Conservation (phyloP, 2,113 vertebrate genomes). For the Sphyrna mokarran region DNA sequence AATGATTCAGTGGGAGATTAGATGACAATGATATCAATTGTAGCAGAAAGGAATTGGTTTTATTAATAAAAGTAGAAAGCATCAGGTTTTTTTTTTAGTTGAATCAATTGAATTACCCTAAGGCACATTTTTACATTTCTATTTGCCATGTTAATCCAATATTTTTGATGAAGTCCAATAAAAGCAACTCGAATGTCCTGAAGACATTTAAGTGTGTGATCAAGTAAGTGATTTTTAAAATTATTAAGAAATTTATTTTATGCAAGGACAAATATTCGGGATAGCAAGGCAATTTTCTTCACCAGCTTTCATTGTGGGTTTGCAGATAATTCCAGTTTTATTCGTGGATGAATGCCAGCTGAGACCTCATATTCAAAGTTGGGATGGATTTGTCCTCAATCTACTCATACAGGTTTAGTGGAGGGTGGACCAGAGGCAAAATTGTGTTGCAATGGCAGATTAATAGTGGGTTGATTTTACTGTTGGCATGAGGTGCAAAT, state of each 20-base stretch:
- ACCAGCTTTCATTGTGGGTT: too few relatives aligned
- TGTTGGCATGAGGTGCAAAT: too few relatives aligned
- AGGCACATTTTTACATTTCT: neutral
- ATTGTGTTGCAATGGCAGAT: too few relatives aligned
- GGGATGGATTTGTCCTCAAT: neutral
- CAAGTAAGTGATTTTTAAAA: neutral
- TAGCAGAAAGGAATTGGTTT: neutral
- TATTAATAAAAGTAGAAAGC: neutral
- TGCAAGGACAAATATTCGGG: neutral
- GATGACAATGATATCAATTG: neutral
- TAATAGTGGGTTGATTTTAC: too few relatives aligned
- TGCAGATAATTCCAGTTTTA: neutral
- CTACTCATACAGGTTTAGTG: too few relatives aligned
- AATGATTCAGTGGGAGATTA: neutral
- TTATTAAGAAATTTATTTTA: neutral
- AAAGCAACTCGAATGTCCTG: neutral
- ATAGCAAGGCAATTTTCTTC: neutral
- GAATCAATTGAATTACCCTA: neutral
- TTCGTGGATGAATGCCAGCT: too few relatives aligned
- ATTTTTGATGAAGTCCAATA: neutral
- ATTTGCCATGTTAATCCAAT: neutral
- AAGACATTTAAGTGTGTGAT: neutral
- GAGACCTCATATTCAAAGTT: neutral
- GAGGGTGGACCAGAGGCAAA: too few relatives aligned
- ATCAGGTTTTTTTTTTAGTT: neutral